Evolutionary conservation across 2,888 invertebrate genomes (phyloP), one percentile per base, ranked within the genome.

Genomic region (Calephelis perditalis): DNA sequence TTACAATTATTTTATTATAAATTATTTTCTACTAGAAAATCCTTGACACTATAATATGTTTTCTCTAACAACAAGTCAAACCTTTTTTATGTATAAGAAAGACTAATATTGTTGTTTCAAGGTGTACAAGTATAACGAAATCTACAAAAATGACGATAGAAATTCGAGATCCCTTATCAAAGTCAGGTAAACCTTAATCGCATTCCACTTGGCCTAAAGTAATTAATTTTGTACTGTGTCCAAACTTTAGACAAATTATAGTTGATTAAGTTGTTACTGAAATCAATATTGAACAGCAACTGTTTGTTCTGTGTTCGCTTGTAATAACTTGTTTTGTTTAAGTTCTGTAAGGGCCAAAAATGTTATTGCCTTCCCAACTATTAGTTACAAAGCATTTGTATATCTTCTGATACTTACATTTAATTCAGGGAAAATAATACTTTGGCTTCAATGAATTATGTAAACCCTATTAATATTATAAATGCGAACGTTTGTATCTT

Each of bases 201-300:
- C n/a, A 54, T 8, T 47, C 15, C 15, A 15, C 35, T 49, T 10
- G 8, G 56, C 40, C 15, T 49, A 46, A 55, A 47, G 69, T 70
- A 68, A 75, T 79, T 73, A 77, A 79, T 79, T 65, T 68, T 72
- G 61, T 60, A 60, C 62, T 68, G 72, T 73, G 79, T 76, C 74
- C 71, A 70, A 84, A 80, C 68, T 79, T 79, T 66, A 72, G 77
- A 79, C 79, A 81, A 86, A 86, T 84, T 83, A 74, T 72, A 74
- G 81, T 80, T 80, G 81, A 86, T 87, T 82, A 85, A 76, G 76
- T 81, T 81, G 84, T 84, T 78, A 77, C 77, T 77, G 78, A 76
- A 80, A 83, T 81, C 82, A 85, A 84, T 86, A 84, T 83, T 82
- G 77, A 68, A 67, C 64, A 65, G 66, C 76, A 74, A 68, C 80